phyloP scores from a whole-genome alignment of 53 echinoderm and acorn worm species.

The Holothuria scabra region DNA sequence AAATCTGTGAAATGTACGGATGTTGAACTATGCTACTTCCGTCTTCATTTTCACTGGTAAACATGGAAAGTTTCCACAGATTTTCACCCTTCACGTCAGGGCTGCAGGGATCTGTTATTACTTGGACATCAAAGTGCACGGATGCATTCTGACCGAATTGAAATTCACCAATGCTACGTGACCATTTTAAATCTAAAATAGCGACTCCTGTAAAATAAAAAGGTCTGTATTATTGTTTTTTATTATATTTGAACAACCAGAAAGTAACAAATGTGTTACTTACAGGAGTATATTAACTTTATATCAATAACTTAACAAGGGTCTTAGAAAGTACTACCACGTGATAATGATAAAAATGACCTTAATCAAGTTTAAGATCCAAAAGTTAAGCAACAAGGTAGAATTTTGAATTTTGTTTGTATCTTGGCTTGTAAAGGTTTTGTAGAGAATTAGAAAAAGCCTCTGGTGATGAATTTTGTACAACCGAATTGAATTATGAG shows the following conservation, averaged over 20 bases:
- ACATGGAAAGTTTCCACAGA: conserved; percentile 27
- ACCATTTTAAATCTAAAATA: conserved; percentile 1
- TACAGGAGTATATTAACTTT: too few relatives aligned
- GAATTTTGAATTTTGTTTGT: too few relatives aligned
- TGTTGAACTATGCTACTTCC: neutral
- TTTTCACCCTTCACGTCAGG: conserved; percentile 20
- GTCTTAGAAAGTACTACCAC: too few relatives aligned
- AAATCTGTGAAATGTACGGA: conserved; percentile 14
- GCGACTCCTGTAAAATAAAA: conserved; percentile 8
- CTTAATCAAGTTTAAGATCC: too few relatives aligned
- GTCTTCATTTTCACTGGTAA: neutral
- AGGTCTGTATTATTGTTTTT: neutral
- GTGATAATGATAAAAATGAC: too few relatives aligned
- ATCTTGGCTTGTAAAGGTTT: too few relatives aligned
- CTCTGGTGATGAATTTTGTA: too few relatives aligned
- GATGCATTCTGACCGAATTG: neutral
- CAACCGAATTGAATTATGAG: too few relatives aligned
- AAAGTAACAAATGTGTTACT: too few relatives aligned
- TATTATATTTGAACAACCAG: neutral
- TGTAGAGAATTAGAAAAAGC: too few relatives aligned
- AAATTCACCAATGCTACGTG: neutral
- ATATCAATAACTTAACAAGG: too few relatives aligned
- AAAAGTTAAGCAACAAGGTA: too few relatives aligned
- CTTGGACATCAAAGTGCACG: conserved; percentile 22
- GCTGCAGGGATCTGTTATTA: conserved; percentile 7